Evolutionary conservation across 2,113 vertebrate species (phyloP).

Genomic region (Erythrolamprus reginae): DNA sequence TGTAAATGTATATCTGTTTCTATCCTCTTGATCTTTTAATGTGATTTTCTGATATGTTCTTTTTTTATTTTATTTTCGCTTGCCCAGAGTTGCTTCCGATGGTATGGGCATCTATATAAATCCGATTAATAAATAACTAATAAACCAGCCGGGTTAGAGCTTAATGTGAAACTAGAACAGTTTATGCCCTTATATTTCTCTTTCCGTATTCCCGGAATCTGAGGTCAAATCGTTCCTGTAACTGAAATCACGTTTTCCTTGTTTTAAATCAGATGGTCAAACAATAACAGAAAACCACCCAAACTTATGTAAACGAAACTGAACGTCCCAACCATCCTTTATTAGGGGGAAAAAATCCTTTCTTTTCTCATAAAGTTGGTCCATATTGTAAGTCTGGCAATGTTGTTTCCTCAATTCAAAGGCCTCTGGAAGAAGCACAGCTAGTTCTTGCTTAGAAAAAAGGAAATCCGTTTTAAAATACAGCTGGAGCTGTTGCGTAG

Average conservation of each 20-base stretch:
- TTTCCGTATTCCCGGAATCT: background rate
- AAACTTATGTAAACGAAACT: background rate
- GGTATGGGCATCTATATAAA: background rate
- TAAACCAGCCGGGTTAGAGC: background rate
- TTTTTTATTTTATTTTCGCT: background rate
- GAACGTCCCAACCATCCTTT: conserved; percentile 3
- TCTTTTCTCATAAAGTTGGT: background rate
- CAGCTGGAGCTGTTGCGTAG: background rate
- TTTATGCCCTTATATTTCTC: background rate
- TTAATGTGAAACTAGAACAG: background rate
- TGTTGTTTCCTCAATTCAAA: conserved; percentile 7
- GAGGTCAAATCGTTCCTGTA: background rate
- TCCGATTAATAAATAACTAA: background rate
- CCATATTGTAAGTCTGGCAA: background rate
- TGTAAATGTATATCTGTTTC: too few relatives aligned
- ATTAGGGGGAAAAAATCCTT: background rate
- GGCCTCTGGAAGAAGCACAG: background rate
- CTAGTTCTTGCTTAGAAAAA: background rate
- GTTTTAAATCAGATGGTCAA: background rate
- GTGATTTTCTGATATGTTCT: background rate
- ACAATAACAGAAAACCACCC: background rate
- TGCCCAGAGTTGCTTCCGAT: background rate
- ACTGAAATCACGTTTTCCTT: background rate
- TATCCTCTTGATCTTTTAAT: too few relatives aligned
- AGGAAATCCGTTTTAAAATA: conserved; percentile 25